These are phyloP conservation scores for Onychostruthus taczanowskii DNA, from an alignment of 2,113 vertebrate species.

Conservation along the genomic window DNA sequence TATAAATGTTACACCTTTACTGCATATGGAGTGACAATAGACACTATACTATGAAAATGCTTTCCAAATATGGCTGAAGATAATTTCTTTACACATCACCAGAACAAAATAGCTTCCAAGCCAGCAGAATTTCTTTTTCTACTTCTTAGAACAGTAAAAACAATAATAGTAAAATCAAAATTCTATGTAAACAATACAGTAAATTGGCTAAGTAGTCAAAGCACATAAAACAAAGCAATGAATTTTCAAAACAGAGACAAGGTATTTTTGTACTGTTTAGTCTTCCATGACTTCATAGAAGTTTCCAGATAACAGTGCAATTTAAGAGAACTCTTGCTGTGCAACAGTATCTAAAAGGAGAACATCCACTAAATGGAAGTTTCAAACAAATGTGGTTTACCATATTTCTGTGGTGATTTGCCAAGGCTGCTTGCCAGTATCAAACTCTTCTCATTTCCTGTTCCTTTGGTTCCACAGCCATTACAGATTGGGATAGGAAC, in stretches of 20 bases:
- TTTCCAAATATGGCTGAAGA: background rate
- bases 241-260: background rate
- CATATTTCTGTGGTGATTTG: slow-evolving; percentile 86
- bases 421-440: slow-evolving; percentile 79
- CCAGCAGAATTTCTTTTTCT: background rate
- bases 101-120: background rate
- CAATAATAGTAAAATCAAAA: background rate
- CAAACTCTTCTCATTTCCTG: slow-evolving; percentile 79
- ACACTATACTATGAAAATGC: background rate
- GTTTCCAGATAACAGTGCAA: background rate
- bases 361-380: background rate
- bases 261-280: background rate
- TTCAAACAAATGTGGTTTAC: slow-evolving; percentile 65
- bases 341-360: background rate
- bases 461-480: slow-evolving; percentile 86
- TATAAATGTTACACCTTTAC: background rate
- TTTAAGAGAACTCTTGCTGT: background rate
- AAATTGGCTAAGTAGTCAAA: background rate
- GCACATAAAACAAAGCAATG: background rate
- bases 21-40: background rate
- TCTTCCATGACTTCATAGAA: background rate
- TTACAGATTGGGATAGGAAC: slow-evolving; percentile 87
- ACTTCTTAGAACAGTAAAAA: background rate
- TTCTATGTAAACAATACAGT: background rate
- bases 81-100: background rate